Evolutionary conservation across 1,140 invertebrate genomes (phyloP), one percentile per base, ranked within the genome.

Genomic region (Bombus huntii): DNA sequence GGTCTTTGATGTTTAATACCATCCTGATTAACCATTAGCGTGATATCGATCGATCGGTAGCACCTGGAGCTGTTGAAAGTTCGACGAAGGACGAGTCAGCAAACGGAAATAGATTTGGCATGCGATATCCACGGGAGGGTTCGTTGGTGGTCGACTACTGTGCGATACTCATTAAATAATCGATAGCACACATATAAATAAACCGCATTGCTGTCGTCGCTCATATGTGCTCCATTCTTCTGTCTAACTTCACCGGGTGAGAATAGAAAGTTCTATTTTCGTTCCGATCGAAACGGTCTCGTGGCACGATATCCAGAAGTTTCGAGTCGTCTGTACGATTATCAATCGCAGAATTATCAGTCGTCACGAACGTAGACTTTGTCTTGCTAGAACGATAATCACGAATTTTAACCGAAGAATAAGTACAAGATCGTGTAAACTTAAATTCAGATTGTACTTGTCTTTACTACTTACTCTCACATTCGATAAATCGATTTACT

Each of bases 231-330:
- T 89, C 87, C 44, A 87, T 87, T 53, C 57, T 66, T 37, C 84
- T 89, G 66, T 81, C 75, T 15, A 89, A 83, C 72, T 65, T 89
- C 66, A 59, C 87, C 37, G 79, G 79, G 80, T 89, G 77, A 89
- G 80, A 72, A 37, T 71, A 31, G 62, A 73, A 47, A 71, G 44
- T 37, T 42, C 59, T 66, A 39, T 80, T 62, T 44, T 47, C n/a
- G 53, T 12, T 13, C 0, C 28, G 22, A 72, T 73, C 44, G 80
- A 62, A 42, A 18, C 47, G 25, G 25, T 37, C n/a, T 22, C 18
- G 4, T 62, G 15, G 22, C 57, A 68, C n/a, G n/a, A 73, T 59
- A 79, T 37, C 71, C 39, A 31, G 31, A 42, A 85, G n/a, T 62
- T 22, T 39, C 47, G 47, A 13, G 34, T 42, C 70, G 25, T 42